These are phyloP conservation scores for Drosophila anceps DNA, from an alignment of 2,888 invertebrate genomes.

Conservation along the genomic window DNA sequence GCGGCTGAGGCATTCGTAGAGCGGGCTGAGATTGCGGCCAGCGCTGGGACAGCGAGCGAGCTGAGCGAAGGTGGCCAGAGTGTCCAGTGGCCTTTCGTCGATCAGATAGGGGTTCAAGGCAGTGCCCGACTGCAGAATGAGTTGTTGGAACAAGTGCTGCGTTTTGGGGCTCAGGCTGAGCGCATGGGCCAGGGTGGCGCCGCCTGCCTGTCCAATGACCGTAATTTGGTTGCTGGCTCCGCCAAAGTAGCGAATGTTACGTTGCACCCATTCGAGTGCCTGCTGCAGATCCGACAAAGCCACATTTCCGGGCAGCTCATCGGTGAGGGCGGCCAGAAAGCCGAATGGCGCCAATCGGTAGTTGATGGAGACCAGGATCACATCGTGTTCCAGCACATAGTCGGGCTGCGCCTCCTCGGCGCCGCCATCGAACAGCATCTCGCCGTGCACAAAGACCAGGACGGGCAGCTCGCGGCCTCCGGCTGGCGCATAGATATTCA, in stretches of 20 bases:
- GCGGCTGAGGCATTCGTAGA: conserved; percentile 69
- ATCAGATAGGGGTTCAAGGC: conserved; percentile 86
- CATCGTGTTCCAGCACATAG: conserved; percentile 85
- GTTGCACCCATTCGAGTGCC: conserved; percentile 86
- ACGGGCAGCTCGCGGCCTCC: conserved; percentile 81
- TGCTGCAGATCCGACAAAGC: conserved; percentile 86
- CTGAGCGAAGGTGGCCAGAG: conserved; percentile 83
- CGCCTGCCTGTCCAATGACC: conserved; percentile 87
- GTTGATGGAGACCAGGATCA: conserved; percentile 86
- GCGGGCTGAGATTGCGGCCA: conserved; percentile 19
- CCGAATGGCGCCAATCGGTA: conserved; percentile 87
- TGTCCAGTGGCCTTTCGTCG: conserved; percentile 84
- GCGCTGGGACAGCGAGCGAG: conserved; percentile 80
- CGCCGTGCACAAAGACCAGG: conserved; percentile 86
- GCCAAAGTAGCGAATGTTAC: conserved; percentile 86
- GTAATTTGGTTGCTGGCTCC: conserved; percentile 86
- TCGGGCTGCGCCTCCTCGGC: conserved; percentile 84
- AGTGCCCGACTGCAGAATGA: conserved; percentile 87
- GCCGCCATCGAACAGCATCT: conserved; percentile 85
- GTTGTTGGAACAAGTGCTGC: conserved; percentile 85
- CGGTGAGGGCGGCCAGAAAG: conserved; percentile 86
- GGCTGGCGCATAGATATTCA: conserved; percentile 81
- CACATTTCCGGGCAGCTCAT: conserved; percentile 86
- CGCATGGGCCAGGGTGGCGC: conserved; percentile 86
- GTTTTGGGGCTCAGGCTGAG: conserved; percentile 85